phyloP scores from a whole-genome alignment of 92 coral and sea anemone species.

The Zoanthus sansibaricus region DNA sequence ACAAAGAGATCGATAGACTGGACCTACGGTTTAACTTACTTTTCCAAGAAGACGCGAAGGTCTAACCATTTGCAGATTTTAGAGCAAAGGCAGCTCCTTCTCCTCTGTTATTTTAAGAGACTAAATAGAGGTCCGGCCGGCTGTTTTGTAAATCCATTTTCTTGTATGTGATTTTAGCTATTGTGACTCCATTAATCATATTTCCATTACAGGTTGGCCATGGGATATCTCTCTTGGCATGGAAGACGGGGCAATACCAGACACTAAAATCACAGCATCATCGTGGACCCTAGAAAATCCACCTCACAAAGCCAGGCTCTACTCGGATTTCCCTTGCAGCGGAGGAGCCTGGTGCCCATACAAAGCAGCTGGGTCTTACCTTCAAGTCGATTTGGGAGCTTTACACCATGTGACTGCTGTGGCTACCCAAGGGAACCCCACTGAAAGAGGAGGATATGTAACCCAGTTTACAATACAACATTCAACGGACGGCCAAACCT shows the following conservation, averaged over 20 bases:
- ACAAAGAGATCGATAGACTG: no score
- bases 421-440: conserved; percentile 46
- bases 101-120: no score
- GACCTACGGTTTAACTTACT: no score
- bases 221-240: conserved; percentile 46
- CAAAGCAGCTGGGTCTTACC: conserved; percentile 40
- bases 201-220: conserved; percentile 1
- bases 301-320: conserved; percentile 51
- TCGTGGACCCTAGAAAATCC: conserved; percentile 13
- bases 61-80: no score
- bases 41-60: no score
- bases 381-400: conserved; percentile 51
- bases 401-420: conserved; percentile 45
- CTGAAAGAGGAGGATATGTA: conserved; percentile 12
- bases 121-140: no score
- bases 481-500: conserved; percentile 8
- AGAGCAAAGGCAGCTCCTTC: no score
- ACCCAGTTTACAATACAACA: conserved; percentile 7
- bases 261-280: conserved; percentile 49
- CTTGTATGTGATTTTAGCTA: no score
- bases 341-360: conserved; percentile 50
- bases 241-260: conserved; percentile 54
- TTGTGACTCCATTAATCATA: no score
- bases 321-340: not conserved
- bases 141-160: no score